Conservation (phyloP, 2,888 invertebrate genomes). For the Sarcophaga caerulescens region DNA sequence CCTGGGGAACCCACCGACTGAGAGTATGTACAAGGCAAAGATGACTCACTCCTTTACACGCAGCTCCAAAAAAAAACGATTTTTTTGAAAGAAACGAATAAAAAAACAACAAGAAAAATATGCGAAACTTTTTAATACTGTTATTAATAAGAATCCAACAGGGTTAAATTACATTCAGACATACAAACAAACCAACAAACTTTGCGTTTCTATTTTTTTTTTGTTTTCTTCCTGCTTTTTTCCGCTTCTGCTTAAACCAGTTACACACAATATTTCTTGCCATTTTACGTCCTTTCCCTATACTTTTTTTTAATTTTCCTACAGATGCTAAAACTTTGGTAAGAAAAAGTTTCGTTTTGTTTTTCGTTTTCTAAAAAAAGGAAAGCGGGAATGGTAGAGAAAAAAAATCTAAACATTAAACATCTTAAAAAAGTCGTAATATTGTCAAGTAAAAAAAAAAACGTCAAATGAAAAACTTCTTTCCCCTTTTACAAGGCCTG, state of each 20-base stretch:
- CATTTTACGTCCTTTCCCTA: conserved; percentile 15
- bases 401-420: conserved; percentile 50
- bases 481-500: conserved; percentile 3
- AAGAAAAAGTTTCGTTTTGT: too few relatives aligned
- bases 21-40: conserved; percentile 19
- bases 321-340: conserved; percentile 37
- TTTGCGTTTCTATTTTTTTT: background rate
- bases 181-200: conserved; percentile 40
- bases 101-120: conserved; percentile 6
- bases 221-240: too few relatives aligned
- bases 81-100: background rate
- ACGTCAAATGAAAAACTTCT: conserved; percentile 17
- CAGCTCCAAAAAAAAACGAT: background rate
- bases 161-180: conserved; percentile 62
- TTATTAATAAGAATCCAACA: conserved; percentile 66
- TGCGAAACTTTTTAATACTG: conserved; percentile 59
- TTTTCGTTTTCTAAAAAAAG: too few relatives aligned
- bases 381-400: background rate
- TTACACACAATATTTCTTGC: background rate
- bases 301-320: conserved; percentile 39
- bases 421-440: conserved; percentile 54
- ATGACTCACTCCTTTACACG: conserved; percentile 44
- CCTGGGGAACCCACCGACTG: conserved; percentile 46
- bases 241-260: too few relatives aligned
- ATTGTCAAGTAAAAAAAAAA: conserved; percentile 56